phyloP scores from a whole-genome alignment of 1,140 invertebrate species.

The Achatina immaculata region DNA sequence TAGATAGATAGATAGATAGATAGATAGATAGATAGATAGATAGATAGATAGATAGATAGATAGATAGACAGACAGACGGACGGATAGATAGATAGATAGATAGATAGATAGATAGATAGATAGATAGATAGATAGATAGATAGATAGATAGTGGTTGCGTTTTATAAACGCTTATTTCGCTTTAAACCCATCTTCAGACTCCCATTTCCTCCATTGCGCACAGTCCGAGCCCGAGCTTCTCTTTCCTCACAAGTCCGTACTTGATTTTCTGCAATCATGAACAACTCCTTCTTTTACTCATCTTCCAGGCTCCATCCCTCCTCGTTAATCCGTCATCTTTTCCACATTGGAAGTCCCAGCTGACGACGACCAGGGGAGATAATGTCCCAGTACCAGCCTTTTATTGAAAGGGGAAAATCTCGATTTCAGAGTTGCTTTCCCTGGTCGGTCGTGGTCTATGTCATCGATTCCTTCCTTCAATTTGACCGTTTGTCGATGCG shows the following conservation, averaged over 20 bases:
- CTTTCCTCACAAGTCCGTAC: too few relatives aligned
- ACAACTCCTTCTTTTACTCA: too few relatives aligned
- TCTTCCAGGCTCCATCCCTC: not conserved
- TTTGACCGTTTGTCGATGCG: not conserved
- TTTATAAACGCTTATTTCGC: not conserved
- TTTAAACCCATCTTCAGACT: not conserved
- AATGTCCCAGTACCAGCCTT: not conserved
- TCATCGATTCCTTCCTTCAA: conserved; percentile 6
- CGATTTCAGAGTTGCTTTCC: not conserved
- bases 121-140: not conserved
- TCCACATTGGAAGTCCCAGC: not conserved
- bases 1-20: conserved; percentile 8
- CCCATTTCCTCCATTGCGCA: not conserved
- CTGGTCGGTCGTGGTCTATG: not conserved
- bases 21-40: conserved; percentile 9
- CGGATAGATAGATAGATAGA: not conserved
- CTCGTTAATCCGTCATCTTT: not conserved
- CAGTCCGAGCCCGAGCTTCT: not conserved
- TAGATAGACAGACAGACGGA: not conserved
- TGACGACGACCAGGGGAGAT: not conserved
- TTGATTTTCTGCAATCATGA: too few relatives aligned
- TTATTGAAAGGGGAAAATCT: not conserved
- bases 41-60: conserved; percentile 17
- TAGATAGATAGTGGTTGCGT: not conserved
- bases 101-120: not conserved